A percentile compares a stretch with the other conserved stretches of the same genome.
Conservation (phyloP, 2,113 vertebrate genomes). For the Podiceps cristatus region DNA sequence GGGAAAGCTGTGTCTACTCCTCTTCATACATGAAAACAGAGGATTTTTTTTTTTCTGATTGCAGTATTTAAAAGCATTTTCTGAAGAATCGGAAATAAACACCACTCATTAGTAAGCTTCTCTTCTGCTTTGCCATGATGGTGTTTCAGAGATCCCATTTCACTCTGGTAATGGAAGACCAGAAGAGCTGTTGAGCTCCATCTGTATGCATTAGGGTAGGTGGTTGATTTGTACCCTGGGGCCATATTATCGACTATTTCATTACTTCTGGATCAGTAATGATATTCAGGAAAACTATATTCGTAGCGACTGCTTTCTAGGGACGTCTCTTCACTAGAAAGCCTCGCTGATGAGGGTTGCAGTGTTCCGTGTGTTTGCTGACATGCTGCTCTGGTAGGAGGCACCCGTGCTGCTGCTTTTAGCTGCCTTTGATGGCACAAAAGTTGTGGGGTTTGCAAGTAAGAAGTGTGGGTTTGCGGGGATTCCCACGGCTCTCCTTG, state of each 20-base stretch:
- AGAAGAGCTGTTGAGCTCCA: conserved; percentile 47
- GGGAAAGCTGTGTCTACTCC: background rate
- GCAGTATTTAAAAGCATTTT: background rate
- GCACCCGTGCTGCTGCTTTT: background rate
- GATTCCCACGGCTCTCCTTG: background rate
- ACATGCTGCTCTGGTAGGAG: background rate
- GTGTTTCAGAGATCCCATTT: conserved; percentile 40
- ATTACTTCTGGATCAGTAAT: conserved; percentile 71
- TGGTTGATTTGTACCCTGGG: conserved; percentile 61
- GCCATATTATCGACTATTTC: conserved; percentile 62
- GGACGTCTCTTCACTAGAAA: conserved; percentile 45
- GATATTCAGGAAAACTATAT: conserved; percentile 44
- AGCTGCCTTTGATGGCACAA: background rate
- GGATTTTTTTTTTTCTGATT: background rate
- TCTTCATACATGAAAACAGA: background rate
- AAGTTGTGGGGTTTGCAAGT: background rate
- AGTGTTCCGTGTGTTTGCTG: background rate
- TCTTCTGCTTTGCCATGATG: background rate
- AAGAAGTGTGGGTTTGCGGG: background rate
- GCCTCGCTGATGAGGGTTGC: background rate
- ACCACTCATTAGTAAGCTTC: background rate
- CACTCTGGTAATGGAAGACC: conserved; percentile 18
- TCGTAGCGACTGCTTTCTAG: conserved; percentile 60
- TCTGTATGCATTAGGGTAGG: conserved; percentile 65
- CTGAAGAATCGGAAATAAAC: background rate